These are phyloP conservation scores for Zaprionus camerounensis DNA, from an alignment of 1,140 invertebrate genomes.

Conservation along the genomic window DNA sequence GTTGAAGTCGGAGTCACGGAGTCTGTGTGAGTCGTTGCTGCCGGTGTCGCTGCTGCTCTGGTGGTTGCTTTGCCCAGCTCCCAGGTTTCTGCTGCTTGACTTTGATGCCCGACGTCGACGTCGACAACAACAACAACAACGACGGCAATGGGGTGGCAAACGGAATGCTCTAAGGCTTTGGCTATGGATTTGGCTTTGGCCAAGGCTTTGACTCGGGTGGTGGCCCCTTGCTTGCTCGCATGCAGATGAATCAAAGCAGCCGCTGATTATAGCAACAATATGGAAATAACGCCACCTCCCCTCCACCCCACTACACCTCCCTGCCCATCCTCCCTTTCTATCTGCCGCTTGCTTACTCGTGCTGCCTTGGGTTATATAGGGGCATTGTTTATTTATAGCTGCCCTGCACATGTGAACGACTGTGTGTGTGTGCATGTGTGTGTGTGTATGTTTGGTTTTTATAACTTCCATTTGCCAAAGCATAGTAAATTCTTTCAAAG, in stretches of 20 bases:
- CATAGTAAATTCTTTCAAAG: conserved; percentile 81
- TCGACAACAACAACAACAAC: neutral
- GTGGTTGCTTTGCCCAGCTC: conserved; percentile 40
- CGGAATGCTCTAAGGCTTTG: conserved; percentile 54
- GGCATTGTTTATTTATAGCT: conserved; percentile 79
- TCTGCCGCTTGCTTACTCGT: conserved; percentile 26
- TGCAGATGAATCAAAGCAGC: conserved; percentile 79
- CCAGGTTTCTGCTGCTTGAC: conserved; percentile 52
- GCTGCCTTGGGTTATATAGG: conserved; percentile 59
- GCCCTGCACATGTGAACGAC: conserved; percentile 41
- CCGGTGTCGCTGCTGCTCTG: conserved; percentile 12
- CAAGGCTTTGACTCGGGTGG: conserved; percentile 31
- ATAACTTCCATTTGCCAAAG: conserved; percentile 78
- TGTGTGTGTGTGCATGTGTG: conserved; percentile 37
- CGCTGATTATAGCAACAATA: conserved; percentile 80
- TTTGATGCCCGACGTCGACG: conserved; percentile 46
- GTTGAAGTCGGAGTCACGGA: conserved; percentile 44
- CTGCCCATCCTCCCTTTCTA: conserved; percentile 8
- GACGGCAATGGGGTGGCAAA: conserved; percentile 57
- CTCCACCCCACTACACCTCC: neutral
- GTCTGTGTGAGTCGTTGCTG: conserved; percentile 50
- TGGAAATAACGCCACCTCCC: conserved; percentile 67
- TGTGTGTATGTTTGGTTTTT: conserved; percentile 64
- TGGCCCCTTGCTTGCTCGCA: conserved; percentile 34
- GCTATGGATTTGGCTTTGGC: conserved; percentile 41